Base-by-base conservation (phyloP, 2,797 vertebrate species). In the Galagoides demidoff region DNA sequence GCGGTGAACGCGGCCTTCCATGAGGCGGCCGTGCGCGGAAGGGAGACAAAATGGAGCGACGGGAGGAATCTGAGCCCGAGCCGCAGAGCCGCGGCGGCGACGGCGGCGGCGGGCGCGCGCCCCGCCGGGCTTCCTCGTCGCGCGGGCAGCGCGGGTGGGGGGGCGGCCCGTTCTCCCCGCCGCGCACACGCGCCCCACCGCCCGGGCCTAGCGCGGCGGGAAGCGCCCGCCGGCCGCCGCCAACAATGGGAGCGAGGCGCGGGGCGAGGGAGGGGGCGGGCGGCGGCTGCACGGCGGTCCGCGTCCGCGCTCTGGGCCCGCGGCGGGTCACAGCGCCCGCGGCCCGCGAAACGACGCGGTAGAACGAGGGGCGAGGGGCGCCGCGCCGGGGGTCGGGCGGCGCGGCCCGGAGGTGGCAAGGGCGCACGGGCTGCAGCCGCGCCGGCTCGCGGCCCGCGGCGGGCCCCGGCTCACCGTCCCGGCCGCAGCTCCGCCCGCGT, bases 171-270 rank as follows among this genome's bases (percentile, higher is more conserved):
- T 43, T 66, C 96, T 92, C 74, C 88, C 57, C 82, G 63, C 93
- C 55, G 85, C 96, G 84, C 79, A 92, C 96, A 95, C 89, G 96
- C 87, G 95, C 81, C 92, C 94, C 49, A 2, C 85, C 31, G 71
- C 52, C 89, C 66, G 79, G 95, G 97, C 94, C 94, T 94, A 96
- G 68, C 76, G 73, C 92, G 94, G 97, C 97, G 97, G 97, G 97
- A 97, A 98, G 97, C 88, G 89, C 61, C 85, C 84, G 89, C 89
- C 85, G 29, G 79, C 55, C 88, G 74, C 74, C 83, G 73, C 93
- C 95, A 97, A 98, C 98, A 98, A 98, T 98, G 94, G 97, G 89
- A 83, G 86, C 89, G 74, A 73, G 93, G 83, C 73, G 68, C 61
- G 45, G 85, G 73, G 74, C 43, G 27, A 55, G 68, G 90, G 94